Percentiles rank a stretch among this genome's conserved stretches.
phyloP scores from a whole-genome alignment of 1,140 invertebrate genomes.

The Orius insidiosus region DNA sequence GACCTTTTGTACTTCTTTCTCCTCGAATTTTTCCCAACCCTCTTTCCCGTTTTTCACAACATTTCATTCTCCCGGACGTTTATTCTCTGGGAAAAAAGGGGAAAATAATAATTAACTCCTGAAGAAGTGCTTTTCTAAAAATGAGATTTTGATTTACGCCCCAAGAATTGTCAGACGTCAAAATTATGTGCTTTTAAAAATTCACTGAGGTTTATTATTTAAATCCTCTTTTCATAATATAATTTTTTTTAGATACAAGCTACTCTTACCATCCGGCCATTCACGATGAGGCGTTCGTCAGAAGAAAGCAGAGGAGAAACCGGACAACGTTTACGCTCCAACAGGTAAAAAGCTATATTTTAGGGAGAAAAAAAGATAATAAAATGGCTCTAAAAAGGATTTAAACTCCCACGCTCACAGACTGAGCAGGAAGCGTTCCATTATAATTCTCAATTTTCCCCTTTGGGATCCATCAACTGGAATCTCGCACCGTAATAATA shows the following conservation, averaged over 20 bases:
- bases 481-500: too few relatives aligned
- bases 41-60: too few relatives aligned
- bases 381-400: too few relatives aligned
- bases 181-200: neutral
- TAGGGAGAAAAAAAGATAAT: too few relatives aligned
- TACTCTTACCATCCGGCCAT: slow-evolving; percentile 85
- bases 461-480: too few relatives aligned
- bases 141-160: neutral
- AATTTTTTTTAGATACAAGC: slow-evolving; percentile 42
- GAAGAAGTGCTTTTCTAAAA: neutral
- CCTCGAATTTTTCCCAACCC: too few relatives aligned
- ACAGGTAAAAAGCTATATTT: slow-evolving; percentile 39
- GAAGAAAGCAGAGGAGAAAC: slow-evolving; percentile 87
- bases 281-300: slow-evolving; percentile 90
- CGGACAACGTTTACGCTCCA: slow-evolving; percentile 92
- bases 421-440: too few relatives aligned
- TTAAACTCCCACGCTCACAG: too few relatives aligned
- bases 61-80: too few relatives aligned
- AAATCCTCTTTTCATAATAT: slow-evolving; percentile 2
- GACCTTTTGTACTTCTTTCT: too few relatives aligned
- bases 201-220: slow-evolving; percentile 1
- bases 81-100: neutral
- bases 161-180: neutral
- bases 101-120: slow-evolving; percentile 2
- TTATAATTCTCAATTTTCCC: too few relatives aligned